These are phyloP conservation scores for Macroramphosus scolopax DNA, from an alignment of 2,797 vertebrate genomes.

Conservation along the genomic window DNA sequence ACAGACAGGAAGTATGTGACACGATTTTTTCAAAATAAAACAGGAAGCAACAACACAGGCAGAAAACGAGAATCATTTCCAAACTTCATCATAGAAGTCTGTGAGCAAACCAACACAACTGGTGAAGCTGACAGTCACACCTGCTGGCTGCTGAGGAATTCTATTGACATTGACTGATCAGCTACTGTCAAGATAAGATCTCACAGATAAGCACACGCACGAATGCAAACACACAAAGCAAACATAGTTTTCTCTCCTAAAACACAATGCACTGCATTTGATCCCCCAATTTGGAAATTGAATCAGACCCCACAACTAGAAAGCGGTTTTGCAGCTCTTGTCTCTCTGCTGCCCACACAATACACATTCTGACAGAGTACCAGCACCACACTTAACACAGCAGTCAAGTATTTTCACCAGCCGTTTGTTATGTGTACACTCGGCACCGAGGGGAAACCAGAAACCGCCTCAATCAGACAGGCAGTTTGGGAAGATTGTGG, in stretches of 20 bases:
- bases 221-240: conserved; percentile 1
- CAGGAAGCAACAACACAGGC: too few species aligned
- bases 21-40: too few species aligned
- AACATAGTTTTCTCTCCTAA: too few species aligned
- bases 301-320: conserved; percentile 28
- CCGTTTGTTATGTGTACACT: conserved; percentile 21
- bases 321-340: conserved; percentile 16
- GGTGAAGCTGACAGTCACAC: too few species aligned
- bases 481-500: conserved; percentile 4
- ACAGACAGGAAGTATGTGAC: too few species aligned
- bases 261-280: too few species aligned
- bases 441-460: conserved; percentile 5
- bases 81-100: too few species aligned
- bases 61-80: too few species aligned
- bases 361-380: conserved; percentile 19
- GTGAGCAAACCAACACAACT: too few species aligned
- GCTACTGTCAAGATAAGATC: conserved; percentile 48
- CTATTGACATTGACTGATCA: conserved; percentile 54
- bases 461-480: conserved; percentile 12
- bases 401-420: conserved; percentile 22
- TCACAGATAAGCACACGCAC: conserved; percentile 12
- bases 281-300: too few species aligned
- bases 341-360: conserved; percentile 11
- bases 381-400: conserved; percentile 17
- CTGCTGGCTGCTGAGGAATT: conserved; percentile 38